These are phyloP conservation scores for Lasioglossum pauxillum DNA, from an alignment of 2,888 invertebrate species.

Conservation along the genomic window DNA sequence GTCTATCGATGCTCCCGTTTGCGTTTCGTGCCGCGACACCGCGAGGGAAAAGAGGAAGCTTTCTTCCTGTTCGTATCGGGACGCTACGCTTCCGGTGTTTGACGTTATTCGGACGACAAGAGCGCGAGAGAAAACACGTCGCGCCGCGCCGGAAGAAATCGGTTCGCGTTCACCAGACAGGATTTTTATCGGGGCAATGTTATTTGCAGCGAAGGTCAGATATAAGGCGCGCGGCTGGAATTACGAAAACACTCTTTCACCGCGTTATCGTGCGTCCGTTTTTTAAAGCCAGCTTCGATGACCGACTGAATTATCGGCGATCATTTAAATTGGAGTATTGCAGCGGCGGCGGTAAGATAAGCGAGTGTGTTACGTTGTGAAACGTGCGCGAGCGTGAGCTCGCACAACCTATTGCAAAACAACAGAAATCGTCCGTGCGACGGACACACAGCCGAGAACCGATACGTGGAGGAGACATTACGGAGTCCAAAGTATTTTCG, in stretches of 20 bases:
- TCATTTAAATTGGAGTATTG: conserved; percentile 54
- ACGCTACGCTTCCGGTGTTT: background rate
- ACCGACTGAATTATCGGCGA: conserved; percentile 51
- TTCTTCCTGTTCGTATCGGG: background rate
- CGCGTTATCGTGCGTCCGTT: conserved; percentile 9
- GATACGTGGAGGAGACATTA: conserved; percentile 34
- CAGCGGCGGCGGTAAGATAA: conserved; percentile 32
- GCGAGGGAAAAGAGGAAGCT: conserved; percentile 15
- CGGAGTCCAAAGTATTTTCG: conserved; percentile 53
- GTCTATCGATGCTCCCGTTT: conserved; percentile 49
- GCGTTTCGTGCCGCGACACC: conserved; percentile 27
- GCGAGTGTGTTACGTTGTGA: conserved; percentile 31
- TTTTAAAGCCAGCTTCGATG: conserved; percentile 20
- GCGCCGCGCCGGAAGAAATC: background rate
- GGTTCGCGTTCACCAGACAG: background rate
- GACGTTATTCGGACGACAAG: background rate
- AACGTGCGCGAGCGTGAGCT: conserved; percentile 1
- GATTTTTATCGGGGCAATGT: conserved; percentile 9
- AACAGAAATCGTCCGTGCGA: conserved; percentile 18
- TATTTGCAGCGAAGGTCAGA: conserved; percentile 22
- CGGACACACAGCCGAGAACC: conserved; percentile 25
- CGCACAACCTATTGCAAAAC: conserved; percentile 35
- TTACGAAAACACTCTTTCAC: conserved; percentile 23
- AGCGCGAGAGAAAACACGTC: background rate
- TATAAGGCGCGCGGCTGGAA: background rate